Percentiles rank a stretch among this genome's conserved stretches.
Evolutionary conservation across 2,113 vertebrate genomes (phyloP).

Genomic region (Tamias sibiricus): DNA sequence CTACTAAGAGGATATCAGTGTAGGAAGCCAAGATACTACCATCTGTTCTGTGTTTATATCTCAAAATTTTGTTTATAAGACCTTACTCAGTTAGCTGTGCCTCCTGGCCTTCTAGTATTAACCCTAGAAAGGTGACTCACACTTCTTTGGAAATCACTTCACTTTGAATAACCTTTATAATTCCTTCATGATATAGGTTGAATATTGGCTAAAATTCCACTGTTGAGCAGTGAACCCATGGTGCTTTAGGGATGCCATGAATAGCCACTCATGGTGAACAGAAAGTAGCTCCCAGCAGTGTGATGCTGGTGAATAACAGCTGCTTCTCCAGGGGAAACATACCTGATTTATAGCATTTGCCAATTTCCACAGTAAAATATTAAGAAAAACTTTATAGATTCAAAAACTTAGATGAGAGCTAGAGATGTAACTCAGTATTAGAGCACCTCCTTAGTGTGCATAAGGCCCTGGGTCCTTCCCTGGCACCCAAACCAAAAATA

Average conservation of each 20-base stretch:
- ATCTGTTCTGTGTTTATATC: constrained; percentile 74
- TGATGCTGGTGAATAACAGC: background rate
- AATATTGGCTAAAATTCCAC: background rate
- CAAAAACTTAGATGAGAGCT: background rate
- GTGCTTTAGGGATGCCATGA: background rate
- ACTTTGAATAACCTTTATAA: background rate
- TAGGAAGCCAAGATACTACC: constrained; percentile 75
- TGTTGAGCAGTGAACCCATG: background rate
- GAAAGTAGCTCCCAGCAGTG: background rate
- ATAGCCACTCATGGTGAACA: background rate
- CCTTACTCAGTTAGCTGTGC: constrained; percentile 67
- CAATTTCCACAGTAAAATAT: background rate
- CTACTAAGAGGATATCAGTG: constrained; percentile 76
- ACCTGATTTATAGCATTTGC: background rate
- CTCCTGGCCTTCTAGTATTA: constrained; percentile 7
- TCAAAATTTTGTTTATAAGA: constrained; percentile 65
- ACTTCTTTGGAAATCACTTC: constrained; percentile 59
- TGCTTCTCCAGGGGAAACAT: background rate
- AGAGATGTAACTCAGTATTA: background rate
- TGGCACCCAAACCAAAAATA: background rate
- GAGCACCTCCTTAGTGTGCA: background rate
- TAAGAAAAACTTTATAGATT: constrained; percentile 25
- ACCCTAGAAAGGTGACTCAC: constrained; percentile 42
- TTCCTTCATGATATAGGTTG: background rate
- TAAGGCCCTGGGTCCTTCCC: background rate